These are phyloP conservation scores for Bufotes viridis DNA, from an alignment of 2,797 vertebrate species.

Conservation along the genomic window DNA sequence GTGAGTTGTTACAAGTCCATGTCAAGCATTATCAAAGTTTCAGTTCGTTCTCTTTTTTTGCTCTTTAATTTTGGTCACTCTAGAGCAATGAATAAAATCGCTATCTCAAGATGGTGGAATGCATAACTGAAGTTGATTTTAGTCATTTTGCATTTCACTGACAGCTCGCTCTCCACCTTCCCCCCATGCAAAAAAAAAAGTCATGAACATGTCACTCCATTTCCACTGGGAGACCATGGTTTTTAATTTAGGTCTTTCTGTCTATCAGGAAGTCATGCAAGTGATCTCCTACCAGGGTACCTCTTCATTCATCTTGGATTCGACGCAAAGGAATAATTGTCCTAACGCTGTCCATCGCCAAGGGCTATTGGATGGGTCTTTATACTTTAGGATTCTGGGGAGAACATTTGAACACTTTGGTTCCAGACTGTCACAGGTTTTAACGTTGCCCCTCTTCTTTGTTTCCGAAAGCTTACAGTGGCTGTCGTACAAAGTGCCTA, in stretches of 20 bases:
- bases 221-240: conserved; percentile 31
- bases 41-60: background rate
- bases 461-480: conserved; percentile 4
- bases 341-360: conserved; percentile 36
- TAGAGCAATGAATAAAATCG: conserved; percentile 34
- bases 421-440: conserved; percentile 9
- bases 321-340: conserved; percentile 44
- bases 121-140: conserved; percentile 38
- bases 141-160: conserved; percentile 27
- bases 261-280: conserved; percentile 43
- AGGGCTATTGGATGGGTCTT: conserved; percentile 44
- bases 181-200: conserved; percentile 18
- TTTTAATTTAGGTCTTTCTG: conserved; percentile 24
- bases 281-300: conserved; percentile 30
- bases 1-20: conserved; percentile 34
- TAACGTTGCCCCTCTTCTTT: background rate
- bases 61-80: conserved; percentile 2
- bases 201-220: conserved; percentile 43
- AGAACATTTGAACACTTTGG: background rate
- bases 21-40: conserved; percentile 40
- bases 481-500: background rate
- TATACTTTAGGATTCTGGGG: conserved; percentile 21
- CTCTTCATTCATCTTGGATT: conserved; percentile 46
- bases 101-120: conserved; percentile 23
- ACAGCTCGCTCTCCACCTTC: conserved; percentile 32